Percentiles rank a stretch among this genome's conserved stretches.
phyloP scores from a whole-genome alignment of 2,888 invertebrate species.

The Pollenia angustigena region DNA sequence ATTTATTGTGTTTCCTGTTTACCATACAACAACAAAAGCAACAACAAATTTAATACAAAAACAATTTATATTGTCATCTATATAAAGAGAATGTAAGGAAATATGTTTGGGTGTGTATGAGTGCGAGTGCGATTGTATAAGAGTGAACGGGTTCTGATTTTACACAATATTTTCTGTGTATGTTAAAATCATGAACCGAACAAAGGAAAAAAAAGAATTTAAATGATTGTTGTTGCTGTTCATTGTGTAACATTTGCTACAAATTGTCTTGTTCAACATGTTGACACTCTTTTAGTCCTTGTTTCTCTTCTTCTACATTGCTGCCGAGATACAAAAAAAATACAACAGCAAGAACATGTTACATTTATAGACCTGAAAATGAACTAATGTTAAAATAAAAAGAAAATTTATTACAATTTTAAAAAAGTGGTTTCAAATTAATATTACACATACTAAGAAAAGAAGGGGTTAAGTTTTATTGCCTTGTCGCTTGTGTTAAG shows the following conservation, averaged over 20 bases:
- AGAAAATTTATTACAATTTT: conserved; percentile 63
- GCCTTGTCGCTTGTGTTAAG: neutral
- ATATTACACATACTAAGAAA: conserved; percentile 16
- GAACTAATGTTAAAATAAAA: conserved; percentile 64
- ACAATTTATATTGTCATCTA: conserved; percentile 55
- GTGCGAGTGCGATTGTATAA: conserved; percentile 26
- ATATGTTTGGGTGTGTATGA: conserved; percentile 4
- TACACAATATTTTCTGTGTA: conserved; percentile 23
- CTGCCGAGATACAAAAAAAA: neutral
- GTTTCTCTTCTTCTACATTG: conserved; percentile 56
- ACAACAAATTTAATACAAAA: conserved; percentile 56
- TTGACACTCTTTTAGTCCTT: conserved; percentile 74
- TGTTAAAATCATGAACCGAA: conserved; percentile 55
- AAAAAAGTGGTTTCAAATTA: conserved; percentile 48
- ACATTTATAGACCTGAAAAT: conserved; percentile 66
- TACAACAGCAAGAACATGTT: conserved; percentile 39
- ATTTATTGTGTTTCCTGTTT: conserved; percentile 63
- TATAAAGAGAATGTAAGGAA: neutral
- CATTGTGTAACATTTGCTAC: conserved; percentile 77
- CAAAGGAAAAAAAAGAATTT: neutral
- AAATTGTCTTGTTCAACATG: conserved; percentile 77
- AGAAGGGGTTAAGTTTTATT: conserved; percentile 55
- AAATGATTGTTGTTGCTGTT: conserved; percentile 33
- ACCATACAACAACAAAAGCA: conserved; percentile 30
- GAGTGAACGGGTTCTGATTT: conserved; percentile 67